Percentiles rank a stretch among this genome's conserved stretches.
These are phyloP conservation scores for Bruchidius siliquastri DNA, from an alignment of 2,888 invertebrate genomes.

Conservation along the genomic window DNA sequence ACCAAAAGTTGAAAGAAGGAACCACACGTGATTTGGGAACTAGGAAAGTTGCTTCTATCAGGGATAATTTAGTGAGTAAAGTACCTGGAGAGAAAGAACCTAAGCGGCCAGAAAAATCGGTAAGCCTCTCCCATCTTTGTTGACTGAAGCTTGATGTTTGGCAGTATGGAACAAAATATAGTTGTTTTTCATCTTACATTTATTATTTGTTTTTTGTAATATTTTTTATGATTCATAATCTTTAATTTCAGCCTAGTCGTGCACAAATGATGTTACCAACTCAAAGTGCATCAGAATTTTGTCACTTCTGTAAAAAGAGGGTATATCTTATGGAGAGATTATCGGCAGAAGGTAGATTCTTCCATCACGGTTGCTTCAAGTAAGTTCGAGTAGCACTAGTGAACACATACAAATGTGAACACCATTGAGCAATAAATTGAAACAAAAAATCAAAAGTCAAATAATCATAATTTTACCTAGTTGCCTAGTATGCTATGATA, in stretches of 20 bases:
- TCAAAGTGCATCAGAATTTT: slow-evolving; percentile 68
- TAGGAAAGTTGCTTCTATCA: slow-evolving; percentile 82
- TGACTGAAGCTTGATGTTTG: too few relatives aligned
- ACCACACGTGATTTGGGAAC: slow-evolving; percentile 61
- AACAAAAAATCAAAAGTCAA: too few relatives aligned
- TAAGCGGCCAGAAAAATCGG: slow-evolving; percentile 48
- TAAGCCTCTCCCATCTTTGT: slow-evolving; percentile 42
- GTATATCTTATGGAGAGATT: slow-evolving; percentile 93
- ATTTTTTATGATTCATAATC: too few relatives aligned
- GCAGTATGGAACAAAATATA: too few relatives aligned
- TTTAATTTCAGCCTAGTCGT: slow-evolving; percentile 36
- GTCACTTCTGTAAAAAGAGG: slow-evolving; percentile 84
- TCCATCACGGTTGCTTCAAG: slow-evolving; percentile 88
- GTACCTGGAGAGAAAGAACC: slow-evolving; percentile 22
- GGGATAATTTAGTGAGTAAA: slow-evolving; percentile 66
- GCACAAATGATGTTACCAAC: slow-evolving; percentile 57
- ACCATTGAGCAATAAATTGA: too few relatives aligned
- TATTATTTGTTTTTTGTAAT: too few relatives aligned
- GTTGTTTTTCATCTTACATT: too few relatives aligned
- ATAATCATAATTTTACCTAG: too few relatives aligned
- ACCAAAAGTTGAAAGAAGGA: slow-evolving; percentile 74
- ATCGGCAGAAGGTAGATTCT: slow-evolving; percentile 82
- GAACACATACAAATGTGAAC: too few relatives aligned
- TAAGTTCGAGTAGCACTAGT: slow-evolving; percentile 20
- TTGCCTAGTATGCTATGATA: too few relatives aligned